Base-by-base conservation (phyloP, 2,797 vertebrate genomes). In the Centropyge bicolor region DNA sequence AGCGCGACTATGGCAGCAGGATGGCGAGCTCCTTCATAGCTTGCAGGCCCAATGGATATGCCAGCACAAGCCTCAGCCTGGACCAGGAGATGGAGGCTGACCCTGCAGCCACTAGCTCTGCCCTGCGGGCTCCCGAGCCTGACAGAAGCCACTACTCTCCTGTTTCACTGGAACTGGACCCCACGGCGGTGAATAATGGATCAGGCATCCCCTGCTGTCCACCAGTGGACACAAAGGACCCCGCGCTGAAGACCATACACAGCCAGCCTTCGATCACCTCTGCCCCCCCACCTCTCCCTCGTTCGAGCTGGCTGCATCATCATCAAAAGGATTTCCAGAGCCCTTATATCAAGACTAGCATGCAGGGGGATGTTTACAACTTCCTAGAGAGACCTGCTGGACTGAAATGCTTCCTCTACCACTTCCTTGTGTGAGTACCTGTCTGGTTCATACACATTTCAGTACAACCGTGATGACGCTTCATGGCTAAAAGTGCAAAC, bases 331-430 rank as follows among this genome's bases (percentile, higher is more conserved):
- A 93, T 62, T 97, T 96, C 91, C 95, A 90, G 41, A 95, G 91
- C 77, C 94, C 82, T 51, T 96, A 95, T 78, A 90, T 94, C 77
- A 96, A 96, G 93, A 97, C 96, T 82, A 97, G 96, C 88, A 96
- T 93, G 68, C 97, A 98, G 93, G 96, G 97, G 57, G 95, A 96
- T 66, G 95, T 98, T 89, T 98, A 98, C 95, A 98, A 97, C 95
- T 98, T 98, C 90, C 93, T 98, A 83, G 97, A 98, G 92, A 96
- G 97, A 92, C 97, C 97, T 41, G 95, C 96, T 73, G 97, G 97
- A 75, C 91, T 96, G 87, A 97, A 91, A 90, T 98, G 97, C 92
- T 97, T 98, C 86, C 92, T 97, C 77, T 98, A 97, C 87, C 97
- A 97, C 88, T 98, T 98, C 86, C 93, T 96, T 3, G 97, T 98